phyloP scores from a whole-genome alignment of 2,797 vertebrate species.

The Rhadinocentrus ornatus region DNA sequence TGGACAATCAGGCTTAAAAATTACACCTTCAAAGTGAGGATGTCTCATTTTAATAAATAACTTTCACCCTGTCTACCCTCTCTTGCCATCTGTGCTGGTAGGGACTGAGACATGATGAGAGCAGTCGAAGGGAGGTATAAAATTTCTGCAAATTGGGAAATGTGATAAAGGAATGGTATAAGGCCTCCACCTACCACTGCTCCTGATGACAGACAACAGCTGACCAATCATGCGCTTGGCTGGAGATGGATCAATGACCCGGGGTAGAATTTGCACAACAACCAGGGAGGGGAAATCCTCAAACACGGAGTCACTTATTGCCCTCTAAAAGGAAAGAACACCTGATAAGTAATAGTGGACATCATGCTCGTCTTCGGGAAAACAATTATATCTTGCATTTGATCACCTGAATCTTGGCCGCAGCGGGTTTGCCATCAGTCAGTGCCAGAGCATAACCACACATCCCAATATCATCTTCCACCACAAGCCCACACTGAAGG shows the following conservation, averaged over 20 bases:
- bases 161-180: no score
- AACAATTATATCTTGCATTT: rapidly evolving
- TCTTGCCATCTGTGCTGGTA: not conserved
- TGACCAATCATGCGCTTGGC: conserved; percentile 92
- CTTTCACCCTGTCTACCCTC: no score
- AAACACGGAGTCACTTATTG: conserved; percentile 84
- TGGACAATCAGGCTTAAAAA: no score
- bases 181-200: conserved; percentile 84
- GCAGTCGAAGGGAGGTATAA: not conserved
- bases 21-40: no score
- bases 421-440: conserved; percentile 87
- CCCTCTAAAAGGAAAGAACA: conserved; percentile 73
- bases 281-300: conserved; percentile 92
- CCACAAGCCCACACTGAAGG: conserved; percentile 88
- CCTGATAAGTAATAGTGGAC: not conserved
- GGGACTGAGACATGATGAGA: not conserved
- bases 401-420: conserved; percentile 88
- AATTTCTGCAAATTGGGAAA: not conserved
- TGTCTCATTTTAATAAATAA: no score
- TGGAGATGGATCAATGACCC: conserved; percentile 91
- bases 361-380: not conserved
- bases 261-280: conserved; percentile 91
- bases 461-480: conserved; percentile 92
- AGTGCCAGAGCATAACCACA: conserved; percentile 93
- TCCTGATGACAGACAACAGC: conserved; percentile 90